Evolutionary conservation across 2,113 vertebrate genomes (phyloP).

Genomic region (Procavia capensis): DNA sequence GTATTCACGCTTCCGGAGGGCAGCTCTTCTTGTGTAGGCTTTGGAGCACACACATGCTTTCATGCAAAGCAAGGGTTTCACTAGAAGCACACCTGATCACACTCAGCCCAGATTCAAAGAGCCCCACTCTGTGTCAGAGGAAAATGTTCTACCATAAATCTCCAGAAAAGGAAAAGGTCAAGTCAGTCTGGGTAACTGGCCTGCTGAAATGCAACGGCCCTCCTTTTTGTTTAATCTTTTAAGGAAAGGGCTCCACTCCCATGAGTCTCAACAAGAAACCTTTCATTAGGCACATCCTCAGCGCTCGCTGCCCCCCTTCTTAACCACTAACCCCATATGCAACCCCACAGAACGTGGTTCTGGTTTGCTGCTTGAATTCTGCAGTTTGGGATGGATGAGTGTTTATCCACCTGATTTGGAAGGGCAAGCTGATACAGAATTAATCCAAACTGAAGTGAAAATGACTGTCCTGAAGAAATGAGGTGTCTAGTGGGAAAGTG

Average conservation of each 20-base stretch:
- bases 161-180: slow-evolving; percentile 85
- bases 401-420: slow-evolving; percentile 37
- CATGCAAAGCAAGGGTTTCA: slow-evolving; percentile 76
- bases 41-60: slow-evolving; percentile 82
- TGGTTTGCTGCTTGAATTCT: slow-evolving; percentile 52
- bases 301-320: slow-evolving; percentile 25
- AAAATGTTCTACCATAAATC: slow-evolving; percentile 85
- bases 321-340: slow-evolving; percentile 29
- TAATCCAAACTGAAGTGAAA: slow-evolving; percentile 39
- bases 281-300: slow-evolving; percentile 67
- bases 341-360: slow-evolving; percentile 10
- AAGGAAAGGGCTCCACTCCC: slow-evolving; percentile 79
- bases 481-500: slow-evolving; percentile 70
- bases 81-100: slow-evolving; percentile 83
- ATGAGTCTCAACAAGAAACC: slow-evolving; percentile 66
- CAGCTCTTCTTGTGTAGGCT: slow-evolving; percentile 62
- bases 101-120: slow-evolving; percentile 79
- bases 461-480: slow-evolving; percentile 53
- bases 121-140: slow-evolving; percentile 81
- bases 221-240: slow-evolving; percentile 80
- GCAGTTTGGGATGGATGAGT: neutral
- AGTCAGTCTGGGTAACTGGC: slow-evolving; percentile 82
- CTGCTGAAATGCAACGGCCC: slow-evolving; percentile 78
- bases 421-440: slow-evolving; percentile 39
- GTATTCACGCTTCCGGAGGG: slow-evolving; percentile 67